These are phyloP conservation scores for Ctenopoma multispine DNA, from an alignment of 2,797 vertebrate species.

Conservation along the genomic window DNA sequence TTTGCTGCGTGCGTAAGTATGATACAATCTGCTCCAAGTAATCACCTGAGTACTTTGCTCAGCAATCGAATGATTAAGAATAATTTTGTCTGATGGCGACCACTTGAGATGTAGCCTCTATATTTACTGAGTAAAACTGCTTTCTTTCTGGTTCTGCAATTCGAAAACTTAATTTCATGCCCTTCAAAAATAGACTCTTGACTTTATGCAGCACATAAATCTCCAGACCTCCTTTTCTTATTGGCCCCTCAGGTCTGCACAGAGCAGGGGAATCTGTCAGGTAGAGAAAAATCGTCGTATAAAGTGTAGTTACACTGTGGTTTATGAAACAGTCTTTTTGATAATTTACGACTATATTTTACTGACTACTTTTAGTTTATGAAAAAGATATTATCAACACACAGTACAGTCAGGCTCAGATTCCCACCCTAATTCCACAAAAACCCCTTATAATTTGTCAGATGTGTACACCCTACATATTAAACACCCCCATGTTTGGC, in stretches of 20 bases:
- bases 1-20: not conserved
- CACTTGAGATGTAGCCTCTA: constrained; percentile 46
- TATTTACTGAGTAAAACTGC: constrained; percentile 43
- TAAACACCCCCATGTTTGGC: no score
- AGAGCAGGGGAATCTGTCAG: constrained; percentile 11
- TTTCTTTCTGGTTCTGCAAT: constrained; percentile 45
- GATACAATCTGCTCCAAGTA: constrained; percentile 30
- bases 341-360: no score
- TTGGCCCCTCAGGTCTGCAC: constrained; percentile 19
- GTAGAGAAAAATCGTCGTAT: constrained; percentile 3
- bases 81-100: constrained; percentile 47
- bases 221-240: constrained; percentile 15
- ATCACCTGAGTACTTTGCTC: constrained; percentile 42
- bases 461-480: not conserved
- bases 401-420: not conserved
- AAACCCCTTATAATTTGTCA: not conserved
- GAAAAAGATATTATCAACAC: not conserved
- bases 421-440: not conserved
- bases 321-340: no score
- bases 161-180: constrained; percentile 56
- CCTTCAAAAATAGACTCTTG: constrained; percentile 57
- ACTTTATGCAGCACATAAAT: constrained; percentile 31
- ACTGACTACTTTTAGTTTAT: not conserved
- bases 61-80: constrained; percentile 52
- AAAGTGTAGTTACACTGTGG: not conserved